phyloP scores from a whole-genome alignment of 2,113 vertebrate species.

The Oncorhynchus masou region DNA sequence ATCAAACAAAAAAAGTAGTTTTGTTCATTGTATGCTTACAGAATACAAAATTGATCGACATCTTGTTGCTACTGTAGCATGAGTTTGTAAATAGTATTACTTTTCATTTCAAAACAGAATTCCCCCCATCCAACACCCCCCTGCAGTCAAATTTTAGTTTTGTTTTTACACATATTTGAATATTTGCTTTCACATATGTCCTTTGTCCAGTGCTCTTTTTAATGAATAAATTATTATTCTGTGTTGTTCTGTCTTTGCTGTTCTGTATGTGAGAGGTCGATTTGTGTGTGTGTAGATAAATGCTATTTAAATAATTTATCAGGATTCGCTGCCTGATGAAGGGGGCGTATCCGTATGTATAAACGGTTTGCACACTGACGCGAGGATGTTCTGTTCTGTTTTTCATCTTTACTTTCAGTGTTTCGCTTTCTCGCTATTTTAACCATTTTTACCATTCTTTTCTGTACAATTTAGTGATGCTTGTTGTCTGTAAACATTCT shows the following conservation, averaged over 20 bases:
- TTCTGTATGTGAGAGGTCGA: slow-evolving; percentile 79
- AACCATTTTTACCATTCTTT: slow-evolving; percentile 62
- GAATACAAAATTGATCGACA: slow-evolving; percentile 68
- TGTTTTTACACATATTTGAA: slow-evolving; percentile 57
- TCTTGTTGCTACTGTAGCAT: slow-evolving; percentile 89
- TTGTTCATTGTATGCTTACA: slow-evolving; percentile 72
- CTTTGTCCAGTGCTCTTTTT: slow-evolving; percentile 83
- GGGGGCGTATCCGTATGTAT: slow-evolving; percentile 92
- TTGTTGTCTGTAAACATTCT: slow-evolving; percentile 93
- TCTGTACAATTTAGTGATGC: slow-evolving; percentile 79
- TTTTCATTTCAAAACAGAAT: slow-evolving; percentile 47
- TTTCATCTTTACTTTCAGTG: slow-evolving; percentile 62
- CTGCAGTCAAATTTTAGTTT: slow-evolving; percentile 69
- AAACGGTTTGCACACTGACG: slow-evolving; percentile 97
- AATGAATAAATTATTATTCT: slow-evolving; percentile 81
- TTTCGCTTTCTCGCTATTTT: slow-evolving; percentile 40
- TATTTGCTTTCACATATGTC: slow-evolving; percentile 69
- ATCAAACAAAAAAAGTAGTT: slow-evolving; percentile 65
- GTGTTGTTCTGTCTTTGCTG: slow-evolving; percentile 82
- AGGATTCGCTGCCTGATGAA: slow-evolving; percentile 86
- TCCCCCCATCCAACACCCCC: slow-evolving; percentile 33
- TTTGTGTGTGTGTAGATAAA: slow-evolving; percentile 78
- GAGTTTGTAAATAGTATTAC: slow-evolving; percentile 88
- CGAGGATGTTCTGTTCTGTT: slow-evolving; percentile 82
- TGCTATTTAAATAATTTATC: slow-evolving; percentile 99